Percentiles rank a stretch among this genome's conserved stretches.
phyloP scores from a whole-genome alignment of 1,140 invertebrate genomes.

The Magallana gigas region DNA sequence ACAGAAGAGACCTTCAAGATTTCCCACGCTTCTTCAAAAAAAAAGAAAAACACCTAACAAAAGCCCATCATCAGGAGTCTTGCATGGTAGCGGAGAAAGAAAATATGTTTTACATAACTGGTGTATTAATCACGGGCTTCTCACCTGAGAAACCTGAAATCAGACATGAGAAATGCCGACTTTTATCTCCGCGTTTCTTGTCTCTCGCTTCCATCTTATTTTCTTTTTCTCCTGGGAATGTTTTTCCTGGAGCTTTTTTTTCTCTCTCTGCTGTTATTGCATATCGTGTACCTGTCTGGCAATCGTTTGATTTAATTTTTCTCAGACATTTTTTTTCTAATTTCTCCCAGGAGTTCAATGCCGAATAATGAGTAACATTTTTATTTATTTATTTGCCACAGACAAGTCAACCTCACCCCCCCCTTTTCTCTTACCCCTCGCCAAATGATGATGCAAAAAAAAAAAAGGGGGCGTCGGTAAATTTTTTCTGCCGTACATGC shows the following conservation, averaged over 20 bases:
- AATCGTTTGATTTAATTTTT: conserved; percentile 31
- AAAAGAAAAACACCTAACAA: too few species aligned
- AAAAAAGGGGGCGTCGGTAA: not conserved
- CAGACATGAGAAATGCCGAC: conserved; percentile 22
- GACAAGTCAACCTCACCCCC: not conserved
- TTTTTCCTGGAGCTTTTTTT: conserved; percentile 13
- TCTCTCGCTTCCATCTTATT: conserved; percentile 5
- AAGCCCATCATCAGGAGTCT: not conserved
- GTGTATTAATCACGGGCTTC: conserved; percentile 9
- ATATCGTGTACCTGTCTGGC: conserved; percentile 4
- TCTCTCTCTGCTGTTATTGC: not conserved
- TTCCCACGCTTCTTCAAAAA: conserved; percentile 19
- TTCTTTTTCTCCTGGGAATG: conserved; percentile 30
- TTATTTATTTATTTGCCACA: not conserved
- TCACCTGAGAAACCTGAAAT: conserved; percentile 17
- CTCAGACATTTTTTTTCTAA: not conserved
- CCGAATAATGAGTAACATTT: not conserved
- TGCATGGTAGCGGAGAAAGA: not conserved
- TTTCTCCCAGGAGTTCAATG: too few species aligned
- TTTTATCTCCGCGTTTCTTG: conserved; percentile 7
- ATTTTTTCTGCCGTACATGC: not conserved
- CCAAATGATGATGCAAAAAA: not conserved
- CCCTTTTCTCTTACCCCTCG: not conserved
- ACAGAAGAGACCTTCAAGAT: not conserved
- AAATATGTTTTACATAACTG: conserved; percentile 36